Evolutionary conservation across 2,113 vertebrate genomes (phyloP).

Genomic region (Clinocottus analis): DNA sequence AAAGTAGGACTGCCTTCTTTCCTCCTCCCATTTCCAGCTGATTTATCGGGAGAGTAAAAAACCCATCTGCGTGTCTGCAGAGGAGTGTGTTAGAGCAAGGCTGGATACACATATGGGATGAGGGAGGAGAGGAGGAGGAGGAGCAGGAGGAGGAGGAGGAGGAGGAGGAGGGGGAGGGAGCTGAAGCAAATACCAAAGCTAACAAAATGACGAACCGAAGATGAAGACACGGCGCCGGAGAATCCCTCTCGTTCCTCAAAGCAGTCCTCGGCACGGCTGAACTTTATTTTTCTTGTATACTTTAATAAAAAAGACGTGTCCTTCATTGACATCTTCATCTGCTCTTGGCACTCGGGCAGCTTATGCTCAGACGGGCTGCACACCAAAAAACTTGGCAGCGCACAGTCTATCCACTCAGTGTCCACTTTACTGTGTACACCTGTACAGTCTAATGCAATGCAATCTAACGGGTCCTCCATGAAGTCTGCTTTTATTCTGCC

Average conservation of each 20-base stretch:
- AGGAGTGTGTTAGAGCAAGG: constrained; percentile 15
- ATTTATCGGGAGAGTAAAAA: constrained; percentile 21
- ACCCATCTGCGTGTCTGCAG: neutral
- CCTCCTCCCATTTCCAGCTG: constrained; percentile 12
- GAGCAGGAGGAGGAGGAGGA: too few species aligned
- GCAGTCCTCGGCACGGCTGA: neutral
- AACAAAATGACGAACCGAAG: neutral
- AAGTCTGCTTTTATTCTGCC: neutral
- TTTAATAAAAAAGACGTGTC: neutral
- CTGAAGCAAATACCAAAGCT: neutral
- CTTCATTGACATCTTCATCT: neutral
- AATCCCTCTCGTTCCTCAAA: neutral
- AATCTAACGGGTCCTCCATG: neutral
- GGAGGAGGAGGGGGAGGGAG: too few species aligned
- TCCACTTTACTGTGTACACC: neutral
- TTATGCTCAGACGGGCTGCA: neutral
- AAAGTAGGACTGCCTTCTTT: neutral
- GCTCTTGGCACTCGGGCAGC: neutral
- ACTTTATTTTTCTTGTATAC: neutral
- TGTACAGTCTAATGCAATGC: neutral
- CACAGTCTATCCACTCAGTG: neutral
- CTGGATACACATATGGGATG: neutral
- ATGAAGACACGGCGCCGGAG: neutral
- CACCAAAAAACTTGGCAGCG: neutral
- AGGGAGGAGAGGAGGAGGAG: too few species aligned